phyloP scores from a whole-genome alignment of 2,797 vertebrate species.

The Florisuga fusca region DNA sequence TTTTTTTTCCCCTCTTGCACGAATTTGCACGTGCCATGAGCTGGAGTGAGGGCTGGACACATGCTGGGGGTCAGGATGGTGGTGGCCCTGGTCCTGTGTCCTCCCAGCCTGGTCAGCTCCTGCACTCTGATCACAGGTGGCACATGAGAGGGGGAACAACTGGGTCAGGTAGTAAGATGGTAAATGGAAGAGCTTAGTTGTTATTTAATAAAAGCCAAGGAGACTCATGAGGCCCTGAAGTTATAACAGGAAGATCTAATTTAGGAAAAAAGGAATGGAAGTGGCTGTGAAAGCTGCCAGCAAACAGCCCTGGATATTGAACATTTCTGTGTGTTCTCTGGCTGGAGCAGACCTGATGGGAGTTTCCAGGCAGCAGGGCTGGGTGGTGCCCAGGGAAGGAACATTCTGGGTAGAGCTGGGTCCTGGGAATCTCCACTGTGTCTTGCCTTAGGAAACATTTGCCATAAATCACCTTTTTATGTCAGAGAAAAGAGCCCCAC shows the following conservation, averaged over 20 bases:
- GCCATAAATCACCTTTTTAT: neutral
- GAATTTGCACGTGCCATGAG: accelerated
- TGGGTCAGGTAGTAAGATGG: slow-evolving; percentile 11
- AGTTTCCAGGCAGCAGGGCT: neutral
- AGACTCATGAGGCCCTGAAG: slow-evolving; percentile 55
- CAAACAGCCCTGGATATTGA: neutral
- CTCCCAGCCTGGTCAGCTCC: neutral
- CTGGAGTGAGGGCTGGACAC: neutral
- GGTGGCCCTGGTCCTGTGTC: neutral
- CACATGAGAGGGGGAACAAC: neutral
- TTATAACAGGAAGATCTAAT: slow-evolving; percentile 65
- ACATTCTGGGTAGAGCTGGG: neutral
- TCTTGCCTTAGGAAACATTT: neutral
- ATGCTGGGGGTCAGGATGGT: neutral
- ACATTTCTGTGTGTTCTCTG: neutral
- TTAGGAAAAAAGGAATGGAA: neutral
- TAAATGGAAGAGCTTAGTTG: slow-evolving; percentile 53
- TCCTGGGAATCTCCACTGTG: neutral
- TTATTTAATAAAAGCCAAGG: slow-evolving; percentile 70
- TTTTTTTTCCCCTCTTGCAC: neutral
- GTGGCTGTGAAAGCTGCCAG: slow-evolving; percentile 9
- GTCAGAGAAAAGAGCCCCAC: neutral
- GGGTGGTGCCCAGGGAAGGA: neutral
- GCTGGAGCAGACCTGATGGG: neutral
- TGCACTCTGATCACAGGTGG: neutral